Evolutionary conservation across 2,113 vertebrate species (phyloP).

Genomic region (Asarcornis scutulata): DNA sequence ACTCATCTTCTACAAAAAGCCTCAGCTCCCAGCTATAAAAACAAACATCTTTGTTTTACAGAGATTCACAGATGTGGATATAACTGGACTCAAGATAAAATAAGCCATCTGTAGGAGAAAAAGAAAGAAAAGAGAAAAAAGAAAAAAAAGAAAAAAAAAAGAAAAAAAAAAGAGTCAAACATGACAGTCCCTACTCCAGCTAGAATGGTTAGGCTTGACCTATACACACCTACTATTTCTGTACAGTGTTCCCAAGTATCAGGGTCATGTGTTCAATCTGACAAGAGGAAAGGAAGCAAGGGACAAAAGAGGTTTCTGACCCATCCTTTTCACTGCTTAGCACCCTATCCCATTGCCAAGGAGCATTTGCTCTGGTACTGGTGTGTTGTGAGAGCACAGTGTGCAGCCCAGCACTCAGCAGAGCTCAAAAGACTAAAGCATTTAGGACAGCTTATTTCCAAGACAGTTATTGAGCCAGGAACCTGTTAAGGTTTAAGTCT

Average conservation of each 20-base stretch:
- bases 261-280: neutral
- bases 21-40: neutral
- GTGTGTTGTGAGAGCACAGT: neutral
- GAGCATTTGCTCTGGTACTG: neutral
- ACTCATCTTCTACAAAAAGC: neutral
- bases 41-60: neutral
- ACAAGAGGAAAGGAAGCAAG: neutral
- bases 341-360: neutral
- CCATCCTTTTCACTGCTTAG: neutral
- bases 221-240: neutral
- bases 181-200: neutral
- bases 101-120: neutral
- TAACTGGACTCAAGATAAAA: neutral
- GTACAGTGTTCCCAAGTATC: neutral
- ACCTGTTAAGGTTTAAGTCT: neutral
- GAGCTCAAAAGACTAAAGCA: neutral
- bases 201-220: neutral
- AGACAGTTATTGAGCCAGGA: neutral
- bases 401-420: neutral
- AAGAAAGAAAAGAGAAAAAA: too few species aligned
- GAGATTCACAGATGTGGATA: neutral
- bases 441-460: neutral
- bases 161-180: neutral
- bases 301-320: neutral
- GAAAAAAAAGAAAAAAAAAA: too few species aligned